Percentiles rank a stretch among this genome's conserved stretches.
phyloP scores from a whole-genome alignment of 2,113 vertebrate species.

The Cyprinodon brontotheroides region DNA sequence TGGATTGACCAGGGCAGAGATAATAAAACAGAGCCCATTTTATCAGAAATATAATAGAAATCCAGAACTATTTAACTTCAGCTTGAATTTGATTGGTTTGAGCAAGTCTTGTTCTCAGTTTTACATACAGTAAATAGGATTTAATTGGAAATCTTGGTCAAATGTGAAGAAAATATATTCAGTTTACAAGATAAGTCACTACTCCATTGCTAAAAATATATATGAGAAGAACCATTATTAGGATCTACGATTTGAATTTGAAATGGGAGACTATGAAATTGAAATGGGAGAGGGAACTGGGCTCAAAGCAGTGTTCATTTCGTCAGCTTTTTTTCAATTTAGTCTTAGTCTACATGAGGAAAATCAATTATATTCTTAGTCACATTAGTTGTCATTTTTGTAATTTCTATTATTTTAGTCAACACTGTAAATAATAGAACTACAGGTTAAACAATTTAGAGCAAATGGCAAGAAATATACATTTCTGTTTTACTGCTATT shows the following conservation, averaged over 20 bases:
- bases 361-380: no score
- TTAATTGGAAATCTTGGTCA: neutral
- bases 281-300: no score
- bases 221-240: no score
- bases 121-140: neutral
- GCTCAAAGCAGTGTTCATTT: no score
- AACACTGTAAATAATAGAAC: no score
- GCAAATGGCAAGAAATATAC: neutral
- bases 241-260: no score
- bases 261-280: no score
- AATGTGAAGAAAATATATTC: neutral
- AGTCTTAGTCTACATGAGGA: no score
- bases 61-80: neutral
- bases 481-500: neutral
- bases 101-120: neutral
- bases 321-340: no score
- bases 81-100: neutral
- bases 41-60: neutral
- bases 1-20: neutral
- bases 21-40: neutral
- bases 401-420: no score
- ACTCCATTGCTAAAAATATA: neutral
- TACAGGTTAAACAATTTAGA: neutral
- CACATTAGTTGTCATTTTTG: no score
- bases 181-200: no score